Percentiles rank a stretch among this genome's conserved stretches.
phyloP scores from a whole-genome alignment of 2,888 invertebrate genomes.

The Steromphala cineraria region DNA sequence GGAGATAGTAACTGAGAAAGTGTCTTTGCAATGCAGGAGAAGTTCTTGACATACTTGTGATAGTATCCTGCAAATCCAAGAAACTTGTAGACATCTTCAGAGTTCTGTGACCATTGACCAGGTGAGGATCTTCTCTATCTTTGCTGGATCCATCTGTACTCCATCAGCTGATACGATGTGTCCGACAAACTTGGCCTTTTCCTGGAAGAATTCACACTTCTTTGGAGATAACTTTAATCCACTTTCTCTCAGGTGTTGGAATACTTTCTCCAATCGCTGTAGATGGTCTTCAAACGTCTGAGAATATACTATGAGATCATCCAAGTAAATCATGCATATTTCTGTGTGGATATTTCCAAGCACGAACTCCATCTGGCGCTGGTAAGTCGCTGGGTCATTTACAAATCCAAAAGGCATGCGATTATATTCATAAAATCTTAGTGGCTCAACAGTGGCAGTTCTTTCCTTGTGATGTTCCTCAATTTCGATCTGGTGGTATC shows the following conservation, averaged over 20 bases:
- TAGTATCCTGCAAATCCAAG: not conserved
- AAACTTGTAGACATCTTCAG: not conserved
- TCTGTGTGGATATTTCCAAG: not conserved
- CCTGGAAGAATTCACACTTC: slow-evolving; percentile 33
- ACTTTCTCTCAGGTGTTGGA: slow-evolving; percentile 24
- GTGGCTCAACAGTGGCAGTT: slow-evolving; percentile 28
- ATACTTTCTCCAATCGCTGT: slow-evolving; percentile 28
- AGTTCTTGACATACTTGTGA: slow-evolving; percentile 11
- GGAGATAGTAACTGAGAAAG: not conserved
- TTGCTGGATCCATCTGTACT: slow-evolving; percentile 33
- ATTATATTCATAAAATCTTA: not conserved
- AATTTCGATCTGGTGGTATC: slow-evolving; percentile 27
- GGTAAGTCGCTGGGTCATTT: not conserved
- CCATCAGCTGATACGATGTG: slow-evolving; percentile 35
- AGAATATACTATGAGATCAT: slow-evolving; percentile 38
- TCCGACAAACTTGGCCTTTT: slow-evolving; percentile 32
- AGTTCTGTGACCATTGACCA: not conserved
- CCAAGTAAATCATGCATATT: slow-evolving; percentile 25
- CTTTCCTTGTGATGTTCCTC: not conserved
- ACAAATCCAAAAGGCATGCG: not conserved
- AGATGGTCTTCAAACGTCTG: slow-evolving; percentile 36
- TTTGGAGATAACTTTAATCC: slow-evolving; percentile 37
- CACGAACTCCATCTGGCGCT: not conserved
- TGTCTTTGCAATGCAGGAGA: not conserved
- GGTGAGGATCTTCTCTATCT: not conserved